Evolutionary conservation across 2,888 invertebrate genomes (phyloP).

Genomic region (Gastracanthus pulcherrimus): DNA sequence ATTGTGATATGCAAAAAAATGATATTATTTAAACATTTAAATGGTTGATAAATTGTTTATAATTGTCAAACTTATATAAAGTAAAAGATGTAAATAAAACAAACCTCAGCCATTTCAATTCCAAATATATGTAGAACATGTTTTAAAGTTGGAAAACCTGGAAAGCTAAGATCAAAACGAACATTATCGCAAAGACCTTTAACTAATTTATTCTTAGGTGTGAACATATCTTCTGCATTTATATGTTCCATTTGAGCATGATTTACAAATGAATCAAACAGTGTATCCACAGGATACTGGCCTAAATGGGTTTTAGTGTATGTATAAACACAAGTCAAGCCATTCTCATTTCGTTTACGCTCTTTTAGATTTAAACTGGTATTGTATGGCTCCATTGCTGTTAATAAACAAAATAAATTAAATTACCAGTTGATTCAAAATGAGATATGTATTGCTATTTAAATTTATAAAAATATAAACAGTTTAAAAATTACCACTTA

Average conservation of each 20-base stretch:
- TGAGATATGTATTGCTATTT: neutral
- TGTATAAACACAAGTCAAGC: conserved; percentile 90
- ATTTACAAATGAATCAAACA: conserved; percentile 81
- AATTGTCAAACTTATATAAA: neutral
- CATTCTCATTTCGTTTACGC: conserved; percentile 87
- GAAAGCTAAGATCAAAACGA: conserved; percentile 85
- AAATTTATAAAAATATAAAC: conserved; percentile 17
- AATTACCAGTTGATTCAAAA: neutral
- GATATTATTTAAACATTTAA: conserved; percentile 30
- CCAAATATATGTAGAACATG: conserved; percentile 87
- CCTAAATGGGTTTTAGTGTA: conserved; percentile 83
- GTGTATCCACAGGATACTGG: conserved; percentile 79
- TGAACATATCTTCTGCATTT: conserved; percentile 80
- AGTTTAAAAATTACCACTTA: conserved; percentile 63
- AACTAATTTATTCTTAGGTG: conserved; percentile 80
- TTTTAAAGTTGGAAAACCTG: conserved; percentile 95
- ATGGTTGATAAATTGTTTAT: neutral
- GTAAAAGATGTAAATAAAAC: no score
- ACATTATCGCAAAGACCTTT: conserved; percentile 86
- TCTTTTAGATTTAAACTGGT: conserved; percentile 85
- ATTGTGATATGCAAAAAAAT: neutral
- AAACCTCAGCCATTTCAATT: conserved; percentile 71
- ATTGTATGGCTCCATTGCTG: conserved; percentile 86
- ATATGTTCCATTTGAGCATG: conserved; percentile 80
- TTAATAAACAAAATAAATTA: neutral